Evolutionary conservation across 2,888 invertebrate species (phyloP).

Genomic region (Autographa gamma): DNA sequence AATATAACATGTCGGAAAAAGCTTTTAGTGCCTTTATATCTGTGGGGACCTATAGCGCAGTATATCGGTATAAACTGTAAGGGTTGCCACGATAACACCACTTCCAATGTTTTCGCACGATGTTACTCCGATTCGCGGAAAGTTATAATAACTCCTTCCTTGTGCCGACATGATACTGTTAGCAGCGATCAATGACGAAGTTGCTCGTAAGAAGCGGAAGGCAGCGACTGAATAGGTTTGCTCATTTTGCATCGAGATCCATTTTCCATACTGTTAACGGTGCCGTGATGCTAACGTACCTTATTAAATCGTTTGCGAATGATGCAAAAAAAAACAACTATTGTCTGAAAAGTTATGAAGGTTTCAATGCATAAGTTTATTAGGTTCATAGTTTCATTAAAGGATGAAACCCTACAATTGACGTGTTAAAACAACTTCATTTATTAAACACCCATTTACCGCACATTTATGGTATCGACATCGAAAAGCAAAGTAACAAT

Average conservation of each 20-base stretch:
- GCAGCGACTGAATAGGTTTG: not conserved
- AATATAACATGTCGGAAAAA: slow-evolving; percentile 83
- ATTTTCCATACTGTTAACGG: not conserved
- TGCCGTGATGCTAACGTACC: not conserved
- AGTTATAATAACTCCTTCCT: not conserved
- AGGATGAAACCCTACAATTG: not conserved
- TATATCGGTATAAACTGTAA: slow-evolving; percentile 36
- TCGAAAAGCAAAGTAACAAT: slow-evolving; percentile 20
- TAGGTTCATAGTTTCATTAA: not conserved
- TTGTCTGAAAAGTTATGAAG: too few species aligned
- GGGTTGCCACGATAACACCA: slow-evolving; percentile 17
- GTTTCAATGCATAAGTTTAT: not conserved
- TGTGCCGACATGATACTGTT: slow-evolving; percentile 4
- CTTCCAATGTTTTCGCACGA: not conserved
- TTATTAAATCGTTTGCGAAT: not conserved
- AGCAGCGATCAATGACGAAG: not conserved
- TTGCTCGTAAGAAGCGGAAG: not conserved
- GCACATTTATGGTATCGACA: slow-evolving; percentile 1
- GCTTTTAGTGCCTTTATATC: slow-evolving; percentile 83
- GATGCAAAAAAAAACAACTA: not conserved
- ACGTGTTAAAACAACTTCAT: not conserved
- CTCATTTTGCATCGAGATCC: not conserved
- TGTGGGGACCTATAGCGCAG: slow-evolving; percentile 72
- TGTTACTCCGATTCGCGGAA: not conserved
- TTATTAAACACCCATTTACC: slow-evolving; percentile 13